Evolutionary conservation across 2,888 invertebrate species (phyloP).

Genomic region (Trilocha varians): DNA sequence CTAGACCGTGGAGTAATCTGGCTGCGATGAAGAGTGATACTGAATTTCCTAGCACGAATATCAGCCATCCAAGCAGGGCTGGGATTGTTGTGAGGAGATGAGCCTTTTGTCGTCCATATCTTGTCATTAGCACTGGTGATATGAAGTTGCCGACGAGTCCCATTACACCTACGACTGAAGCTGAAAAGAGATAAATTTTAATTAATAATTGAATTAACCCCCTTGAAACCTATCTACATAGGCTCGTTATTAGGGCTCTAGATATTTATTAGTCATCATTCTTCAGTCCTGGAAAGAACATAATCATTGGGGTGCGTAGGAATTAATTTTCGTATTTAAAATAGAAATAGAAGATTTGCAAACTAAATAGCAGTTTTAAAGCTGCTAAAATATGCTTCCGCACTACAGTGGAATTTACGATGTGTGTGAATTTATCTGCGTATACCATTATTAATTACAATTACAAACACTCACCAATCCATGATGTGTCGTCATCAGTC

Average conservation of each 20-base stretch:
- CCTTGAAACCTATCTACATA: too few species aligned
- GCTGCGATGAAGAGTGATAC: slow-evolving; percentile 55
- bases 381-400: neutral
- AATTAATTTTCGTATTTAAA: too few species aligned
- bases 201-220: neutral
- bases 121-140: slow-evolving; percentile 69
- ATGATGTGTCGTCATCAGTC: slow-evolving; percentile 63
- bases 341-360: neutral
- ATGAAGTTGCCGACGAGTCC: slow-evolving; percentile 64
- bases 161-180: slow-evolving; percentile 60
- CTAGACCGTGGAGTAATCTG: slow-evolving; percentile 60
- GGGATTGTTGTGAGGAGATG: slow-evolving; percentile 64
- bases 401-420: neutral
- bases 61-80: slow-evolving; percentile 65
- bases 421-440: neutral
- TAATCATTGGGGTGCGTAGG: too few species aligned
- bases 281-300: too few species aligned
- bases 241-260: too few species aligned
- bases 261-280: too few species aligned
- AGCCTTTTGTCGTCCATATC: slow-evolving; percentile 71
- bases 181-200: slow-evolving; percentile 32
- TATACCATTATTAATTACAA: neutral
- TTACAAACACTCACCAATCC: slow-evolving; percentile 44
- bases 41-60: slow-evolving; percentile 52
- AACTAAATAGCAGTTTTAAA: slow-evolving; percentile 1